Percentiles rank a stretch among this genome's conserved stretches.
Evolutionary conservation across 2,113 vertebrate genomes (phyloP).

Genomic region (Anguilla japonica): DNA sequence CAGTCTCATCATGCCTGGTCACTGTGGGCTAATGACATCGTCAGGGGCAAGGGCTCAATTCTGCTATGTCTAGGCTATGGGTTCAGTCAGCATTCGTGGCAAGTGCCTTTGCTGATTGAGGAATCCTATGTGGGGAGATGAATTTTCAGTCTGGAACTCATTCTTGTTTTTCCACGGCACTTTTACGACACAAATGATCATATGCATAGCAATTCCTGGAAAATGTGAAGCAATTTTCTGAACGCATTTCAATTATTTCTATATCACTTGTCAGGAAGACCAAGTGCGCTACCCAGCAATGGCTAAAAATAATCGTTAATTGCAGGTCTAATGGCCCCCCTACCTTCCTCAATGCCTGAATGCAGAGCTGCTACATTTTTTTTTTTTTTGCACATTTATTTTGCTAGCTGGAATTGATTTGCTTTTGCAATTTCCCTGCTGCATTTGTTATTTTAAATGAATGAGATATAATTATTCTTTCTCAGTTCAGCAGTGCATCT

Average conservation of each 20-base stretch:
- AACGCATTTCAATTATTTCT: background rate
- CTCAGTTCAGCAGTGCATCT: too few species aligned
- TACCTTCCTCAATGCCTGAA: background rate
- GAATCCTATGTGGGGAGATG: background rate
- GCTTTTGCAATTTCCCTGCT: background rate
- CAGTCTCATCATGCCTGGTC: background rate
- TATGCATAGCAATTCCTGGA: background rate
- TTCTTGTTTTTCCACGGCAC: background rate
- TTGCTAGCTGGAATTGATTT: background rate
- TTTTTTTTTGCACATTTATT: background rate
- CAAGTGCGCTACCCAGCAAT: background rate
- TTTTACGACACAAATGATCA: background rate
- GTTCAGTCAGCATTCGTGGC: background rate
- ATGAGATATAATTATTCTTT: too few species aligned
- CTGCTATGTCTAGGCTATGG: background rate
- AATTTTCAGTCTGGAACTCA: background rate
- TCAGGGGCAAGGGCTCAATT: too few species aligned
- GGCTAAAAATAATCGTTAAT: background rate
- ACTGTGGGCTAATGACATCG: background rate
- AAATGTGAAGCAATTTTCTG: constrained; percentile 1
- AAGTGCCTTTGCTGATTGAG: background rate
- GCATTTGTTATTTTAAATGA: background rate
- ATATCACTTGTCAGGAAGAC: background rate
- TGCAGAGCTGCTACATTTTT: background rate
- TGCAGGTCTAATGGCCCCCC: background rate